A percentile compares a stretch with the other conserved stretches of the same genome.
These are phyloP conservation scores for Drosophila parvula DNA, from an alignment of 1,140 invertebrate species.

Conservation along the genomic window DNA sequence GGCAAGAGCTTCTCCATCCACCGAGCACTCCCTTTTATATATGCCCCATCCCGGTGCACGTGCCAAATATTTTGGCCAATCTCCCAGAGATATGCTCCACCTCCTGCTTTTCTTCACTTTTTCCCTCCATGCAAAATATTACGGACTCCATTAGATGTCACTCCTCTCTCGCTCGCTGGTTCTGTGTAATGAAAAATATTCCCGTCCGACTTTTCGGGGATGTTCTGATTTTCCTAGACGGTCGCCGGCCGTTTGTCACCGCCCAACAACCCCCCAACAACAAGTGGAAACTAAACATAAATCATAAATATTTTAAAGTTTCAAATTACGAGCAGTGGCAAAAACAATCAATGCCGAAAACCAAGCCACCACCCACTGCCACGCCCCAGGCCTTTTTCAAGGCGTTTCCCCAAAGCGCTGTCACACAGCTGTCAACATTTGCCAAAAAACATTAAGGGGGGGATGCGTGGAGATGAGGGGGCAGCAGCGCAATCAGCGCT, in stretches of 20 bases:
- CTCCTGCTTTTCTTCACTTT: constrained; percentile 1
- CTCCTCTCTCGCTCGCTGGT: constrained; percentile 27
- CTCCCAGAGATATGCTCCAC: constrained; percentile 19
- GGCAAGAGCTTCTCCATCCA: constrained; percentile 1
- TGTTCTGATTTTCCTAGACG: constrained; percentile 6
- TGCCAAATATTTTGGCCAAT: constrained; percentile 73
- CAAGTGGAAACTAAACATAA: constrained; percentile 59
- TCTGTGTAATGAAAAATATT: constrained; percentile 67
- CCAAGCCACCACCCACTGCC: constrained; percentile 28
- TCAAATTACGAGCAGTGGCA: constrained; percentile 81
- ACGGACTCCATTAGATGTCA: constrained; percentile 69
- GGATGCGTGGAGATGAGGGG: not conserved
- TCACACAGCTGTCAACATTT: constrained; percentile 64
- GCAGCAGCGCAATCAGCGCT: constrained; percentile 57
- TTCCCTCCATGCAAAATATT: constrained; percentile 62
- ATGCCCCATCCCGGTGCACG: constrained; percentile 42
- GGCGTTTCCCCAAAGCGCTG: constrained; percentile 42
- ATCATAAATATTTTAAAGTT: constrained; percentile 83
- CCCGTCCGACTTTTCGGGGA: constrained; percentile 12
- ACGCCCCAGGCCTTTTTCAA: constrained; percentile 38
- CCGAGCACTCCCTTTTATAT: constrained; percentile 9
- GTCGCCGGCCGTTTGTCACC: constrained; percentile 4
- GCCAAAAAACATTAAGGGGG: not conserved
- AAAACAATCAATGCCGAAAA: constrained; percentile 74
- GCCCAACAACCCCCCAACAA: not conserved